phyloP scores from a whole-genome alignment of 2,113 vertebrate genomes.

The Callochromis pleurospilus region DNA sequence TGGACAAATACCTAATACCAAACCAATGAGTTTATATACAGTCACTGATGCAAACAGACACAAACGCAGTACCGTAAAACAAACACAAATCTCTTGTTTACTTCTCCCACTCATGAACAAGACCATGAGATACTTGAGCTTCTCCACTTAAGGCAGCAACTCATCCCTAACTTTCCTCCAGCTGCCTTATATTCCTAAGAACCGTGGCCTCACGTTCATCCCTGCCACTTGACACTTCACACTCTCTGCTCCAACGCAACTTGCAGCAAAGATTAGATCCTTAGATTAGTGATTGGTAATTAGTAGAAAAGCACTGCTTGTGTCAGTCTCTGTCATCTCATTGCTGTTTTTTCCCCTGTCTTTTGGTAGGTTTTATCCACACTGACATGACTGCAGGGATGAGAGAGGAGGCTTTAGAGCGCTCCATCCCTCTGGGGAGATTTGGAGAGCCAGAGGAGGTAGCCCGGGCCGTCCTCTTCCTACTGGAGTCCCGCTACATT shows the following conservation, averaged over 20 bases:
- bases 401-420: conserved; percentile 69
- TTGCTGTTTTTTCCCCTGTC: not conserved
- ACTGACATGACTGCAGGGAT: conserved; percentile 88
- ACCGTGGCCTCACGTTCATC: not conserved
- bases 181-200: not conserved
- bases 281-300: not conserved
- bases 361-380: conserved; percentile 78
- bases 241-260: not conserved
- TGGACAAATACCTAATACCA: not conserved
- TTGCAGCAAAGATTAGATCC: not conserved
- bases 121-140: not conserved
- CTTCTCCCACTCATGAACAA: not conserved
- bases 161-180: not conserved
- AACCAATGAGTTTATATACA: not conserved
- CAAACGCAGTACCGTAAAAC: not conserved
- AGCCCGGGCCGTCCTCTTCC: conserved; percentile 82
- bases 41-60: not conserved
- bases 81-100: not conserved
- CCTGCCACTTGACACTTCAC: not conserved
- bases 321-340: not conserved
- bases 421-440: conserved; percentile 77
- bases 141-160: not conserved
- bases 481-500: conserved; percentile 82
- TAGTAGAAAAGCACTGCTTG: not conserved
- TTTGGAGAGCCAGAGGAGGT: conserved; percentile 84